A percentile compares a stretch with the other conserved stretches of the same genome.
phyloP scores from a whole-genome alignment of 2,113 vertebrate genomes.

The Merops nubicus region DNA sequence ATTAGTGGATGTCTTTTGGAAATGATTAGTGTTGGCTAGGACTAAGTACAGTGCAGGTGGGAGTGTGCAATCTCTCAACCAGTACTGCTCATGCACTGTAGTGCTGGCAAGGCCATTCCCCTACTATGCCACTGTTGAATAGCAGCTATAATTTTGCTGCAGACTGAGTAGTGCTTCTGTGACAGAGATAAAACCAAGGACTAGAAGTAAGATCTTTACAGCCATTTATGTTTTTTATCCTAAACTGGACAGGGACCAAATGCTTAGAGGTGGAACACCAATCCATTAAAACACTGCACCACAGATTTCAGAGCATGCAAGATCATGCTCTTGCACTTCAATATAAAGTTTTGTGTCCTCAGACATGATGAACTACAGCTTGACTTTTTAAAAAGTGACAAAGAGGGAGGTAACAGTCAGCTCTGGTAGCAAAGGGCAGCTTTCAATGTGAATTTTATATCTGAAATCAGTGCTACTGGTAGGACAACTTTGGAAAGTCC shows the following conservation, averaged over 20 bases:
- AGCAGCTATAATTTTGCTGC: background rate
- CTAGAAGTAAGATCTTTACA: background rate
- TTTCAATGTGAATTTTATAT: background rate
- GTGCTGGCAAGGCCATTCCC: background rate
- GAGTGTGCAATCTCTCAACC: background rate
- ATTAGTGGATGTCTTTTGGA: background rate
- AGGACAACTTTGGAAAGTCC: background rate
- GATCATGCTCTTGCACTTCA: background rate
- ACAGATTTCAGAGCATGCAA: background rate
- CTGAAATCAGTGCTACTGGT: background rate
- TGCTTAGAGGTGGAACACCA: background rate
- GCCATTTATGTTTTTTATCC: background rate
- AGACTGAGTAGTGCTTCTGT: background rate
- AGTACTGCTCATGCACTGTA: background rate
- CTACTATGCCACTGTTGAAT: background rate
- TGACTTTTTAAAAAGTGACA: background rate
- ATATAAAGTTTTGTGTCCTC: background rate
- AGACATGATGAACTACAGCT: background rate
- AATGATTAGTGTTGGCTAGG: background rate
- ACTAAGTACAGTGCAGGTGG: background rate
- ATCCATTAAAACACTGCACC: background rate
- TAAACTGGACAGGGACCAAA: background rate
- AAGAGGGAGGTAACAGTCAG: background rate
- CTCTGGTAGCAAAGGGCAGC: background rate
- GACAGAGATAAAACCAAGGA: background rate